phyloP scores from a whole-genome alignment of 30 jellyfish, hydroid and myxozoan genomes.

The Clytia hemisphaerica region DNA sequence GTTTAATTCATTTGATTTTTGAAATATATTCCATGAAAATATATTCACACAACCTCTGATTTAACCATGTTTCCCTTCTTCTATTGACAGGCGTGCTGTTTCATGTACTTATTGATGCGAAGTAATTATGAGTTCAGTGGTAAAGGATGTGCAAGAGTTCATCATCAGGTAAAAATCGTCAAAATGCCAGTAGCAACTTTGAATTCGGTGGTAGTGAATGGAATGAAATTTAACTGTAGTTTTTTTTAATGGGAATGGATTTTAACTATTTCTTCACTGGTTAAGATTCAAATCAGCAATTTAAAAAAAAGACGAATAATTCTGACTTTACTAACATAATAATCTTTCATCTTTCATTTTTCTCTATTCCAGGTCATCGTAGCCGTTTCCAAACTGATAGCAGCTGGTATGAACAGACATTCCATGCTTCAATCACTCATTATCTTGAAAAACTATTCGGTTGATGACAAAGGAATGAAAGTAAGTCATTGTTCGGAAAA shows the following conservation, averaged over 20 bases:
- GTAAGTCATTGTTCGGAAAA: too few relatives aligned
- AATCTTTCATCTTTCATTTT: too few relatives aligned
- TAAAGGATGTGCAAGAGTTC: constrained; percentile 92
- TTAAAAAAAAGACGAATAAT: too few relatives aligned
- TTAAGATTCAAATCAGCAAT: too few relatives aligned
- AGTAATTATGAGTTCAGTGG: constrained; percentile 93
- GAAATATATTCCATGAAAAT: too few relatives aligned
- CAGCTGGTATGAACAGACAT: constrained; percentile 93
- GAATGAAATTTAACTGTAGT: not conserved
- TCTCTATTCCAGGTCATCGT: constrained; percentile 71
- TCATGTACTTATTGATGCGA: constrained; percentile 90
- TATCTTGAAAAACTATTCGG: constrained; percentile 65
- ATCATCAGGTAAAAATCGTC: constrained; percentile 78
- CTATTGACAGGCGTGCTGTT: constrained; percentile 86
- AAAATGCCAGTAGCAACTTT: too few relatives aligned
- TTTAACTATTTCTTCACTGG: too few relatives aligned
- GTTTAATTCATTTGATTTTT: too few relatives aligned
- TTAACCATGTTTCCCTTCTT: not conserved
- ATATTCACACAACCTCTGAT: not conserved
- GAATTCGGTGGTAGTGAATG: not conserved
- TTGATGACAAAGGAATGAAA: constrained; percentile 86
- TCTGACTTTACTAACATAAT: too few relatives aligned
- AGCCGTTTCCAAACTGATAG: constrained; percentile 85
- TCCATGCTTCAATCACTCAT: constrained; percentile 89
- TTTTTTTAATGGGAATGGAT: too few relatives aligned